Conservation (phyloP, 2,113 vertebrate species). For the Limanda limanda region DNA sequence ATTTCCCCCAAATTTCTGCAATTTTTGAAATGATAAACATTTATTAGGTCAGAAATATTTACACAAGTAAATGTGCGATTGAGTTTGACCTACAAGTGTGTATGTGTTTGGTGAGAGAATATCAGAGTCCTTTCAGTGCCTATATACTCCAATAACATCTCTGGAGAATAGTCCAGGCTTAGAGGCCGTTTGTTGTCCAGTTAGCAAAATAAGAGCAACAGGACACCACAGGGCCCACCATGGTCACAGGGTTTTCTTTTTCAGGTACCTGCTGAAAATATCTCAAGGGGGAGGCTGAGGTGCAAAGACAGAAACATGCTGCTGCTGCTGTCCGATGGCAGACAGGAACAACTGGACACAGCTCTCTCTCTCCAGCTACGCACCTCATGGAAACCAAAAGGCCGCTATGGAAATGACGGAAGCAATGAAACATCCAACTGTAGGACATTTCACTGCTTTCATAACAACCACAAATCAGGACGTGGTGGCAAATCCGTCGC, state of each 20-base stretch:
- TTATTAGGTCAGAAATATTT: not conserved
- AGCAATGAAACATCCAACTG: not conserved
- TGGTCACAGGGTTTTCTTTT: constrained; percentile 71
- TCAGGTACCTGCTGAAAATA: constrained; percentile 83
- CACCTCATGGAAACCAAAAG: constrained; percentile 24
- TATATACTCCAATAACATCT: constrained; percentile 5
- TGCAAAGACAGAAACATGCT: constrained; percentile 76
- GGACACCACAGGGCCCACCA: constrained; percentile 58
- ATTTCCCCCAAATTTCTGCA: no score
- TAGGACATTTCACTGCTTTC: constrained; percentile 13
- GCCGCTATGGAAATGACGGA: not conserved
- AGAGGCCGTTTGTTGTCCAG: constrained; percentile 49
- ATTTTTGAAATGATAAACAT: no score
- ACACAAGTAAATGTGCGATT: not conserved
- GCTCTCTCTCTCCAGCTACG: constrained; percentile 30
- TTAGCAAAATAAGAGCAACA: constrained; percentile 62
- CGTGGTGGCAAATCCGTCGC: not conserved
- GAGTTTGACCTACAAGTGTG: not conserved
- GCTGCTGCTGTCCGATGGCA: constrained; percentile 35
- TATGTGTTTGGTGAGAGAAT: not conserved
- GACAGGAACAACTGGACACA: constrained; percentile 57
- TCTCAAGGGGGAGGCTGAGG: constrained; percentile 60
- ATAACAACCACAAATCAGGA: constrained; percentile 1
- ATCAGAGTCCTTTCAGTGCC: constrained; percentile 4
- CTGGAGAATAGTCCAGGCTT: constrained; percentile 29